phyloP scores from a whole-genome alignment of 2,113 vertebrate genomes.

The Rhinolophus sinicus region DNA sequence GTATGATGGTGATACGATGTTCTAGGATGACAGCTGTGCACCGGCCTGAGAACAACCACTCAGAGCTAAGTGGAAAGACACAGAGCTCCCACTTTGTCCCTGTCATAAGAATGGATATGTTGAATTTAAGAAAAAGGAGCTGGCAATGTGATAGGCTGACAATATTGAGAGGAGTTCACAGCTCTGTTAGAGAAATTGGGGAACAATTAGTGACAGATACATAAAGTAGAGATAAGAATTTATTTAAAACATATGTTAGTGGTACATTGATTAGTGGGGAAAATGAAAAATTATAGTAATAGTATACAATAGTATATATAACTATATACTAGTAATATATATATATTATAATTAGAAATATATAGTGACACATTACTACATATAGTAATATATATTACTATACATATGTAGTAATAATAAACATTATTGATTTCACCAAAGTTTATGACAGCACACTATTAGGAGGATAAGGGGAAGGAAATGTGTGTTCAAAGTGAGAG shows the following conservation, averaged over 20 bases:
- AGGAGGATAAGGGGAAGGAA: background rate
- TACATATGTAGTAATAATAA: background rate
- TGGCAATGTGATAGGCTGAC: background rate
- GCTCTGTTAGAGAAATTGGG: background rate
- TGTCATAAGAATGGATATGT: background rate
- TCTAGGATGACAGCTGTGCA: background rate
- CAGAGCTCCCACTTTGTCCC: background rate
- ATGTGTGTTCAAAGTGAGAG: background rate
- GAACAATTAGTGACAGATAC: background rate
- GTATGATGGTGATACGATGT: background rate
- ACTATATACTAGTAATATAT: background rate
- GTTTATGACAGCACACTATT: background rate
- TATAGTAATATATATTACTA: background rate
- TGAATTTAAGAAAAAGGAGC: background rate
- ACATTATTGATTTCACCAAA: background rate
- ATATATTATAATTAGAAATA: background rate
- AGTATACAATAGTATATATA: background rate
- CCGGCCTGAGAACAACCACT: background rate
- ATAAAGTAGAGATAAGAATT: background rate
- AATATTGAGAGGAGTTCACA: background rate
- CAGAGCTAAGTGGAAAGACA: background rate
- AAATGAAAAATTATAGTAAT: background rate
- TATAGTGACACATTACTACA: background rate
- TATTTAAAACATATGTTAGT: background rate
- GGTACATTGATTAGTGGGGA: background rate